Base-by-base conservation (phyloP, 2,113 vertebrate species). In the Aspidoscelis tigris region DNA sequence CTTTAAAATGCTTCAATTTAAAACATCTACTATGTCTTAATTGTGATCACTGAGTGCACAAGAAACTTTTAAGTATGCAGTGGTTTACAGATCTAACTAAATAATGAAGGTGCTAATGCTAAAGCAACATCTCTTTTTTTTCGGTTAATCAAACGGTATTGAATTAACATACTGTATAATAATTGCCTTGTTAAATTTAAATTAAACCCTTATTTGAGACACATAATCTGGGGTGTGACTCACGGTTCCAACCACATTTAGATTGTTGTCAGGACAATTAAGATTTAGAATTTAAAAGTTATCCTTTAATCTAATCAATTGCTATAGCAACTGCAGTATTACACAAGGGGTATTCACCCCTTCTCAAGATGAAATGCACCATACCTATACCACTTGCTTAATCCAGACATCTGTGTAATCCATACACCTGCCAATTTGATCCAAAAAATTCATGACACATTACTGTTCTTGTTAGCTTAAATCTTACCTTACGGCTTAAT, bases 261-360 rank as follows among this genome's bases (percentile, higher is more conserved):
- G 94, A 92, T 87, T 92, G 90, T 93, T 94, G 94, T 95, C 91
- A 89, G 95, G 82, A 91, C 93, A 95, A 95, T 94, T 88, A 95
- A 90, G 92, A 90, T 83, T 91, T 90, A 81, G 92, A 93, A 91
- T 92, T 96, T 93, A 89, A 91, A 95, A 92, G 76, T 69, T 65
- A 84, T 74, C 55, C 74, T 72, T 81, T 82, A 85, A 89, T 90
- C 90, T 84, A 81, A 94, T 92, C 86, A 88, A 92, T 91, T 70
- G 24, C 88, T 91, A 93, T 95, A 88, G 94, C 95, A 95, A 95
- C 93, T 74, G 85, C 88, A 90, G 86, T 91, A 91, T 90, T 87
- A 84, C 83, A 82, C 90, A 77, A 89, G 91, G 92, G 90, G 89
- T 53, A 85, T 41, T 89, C 81, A 90, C 70, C 73, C 75, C 16